Evolutionary conservation across 2,888 invertebrate genomes (phyloP), one percentile per base, ranked within the genome.

Genomic region (Nasonia oneida): DNA sequence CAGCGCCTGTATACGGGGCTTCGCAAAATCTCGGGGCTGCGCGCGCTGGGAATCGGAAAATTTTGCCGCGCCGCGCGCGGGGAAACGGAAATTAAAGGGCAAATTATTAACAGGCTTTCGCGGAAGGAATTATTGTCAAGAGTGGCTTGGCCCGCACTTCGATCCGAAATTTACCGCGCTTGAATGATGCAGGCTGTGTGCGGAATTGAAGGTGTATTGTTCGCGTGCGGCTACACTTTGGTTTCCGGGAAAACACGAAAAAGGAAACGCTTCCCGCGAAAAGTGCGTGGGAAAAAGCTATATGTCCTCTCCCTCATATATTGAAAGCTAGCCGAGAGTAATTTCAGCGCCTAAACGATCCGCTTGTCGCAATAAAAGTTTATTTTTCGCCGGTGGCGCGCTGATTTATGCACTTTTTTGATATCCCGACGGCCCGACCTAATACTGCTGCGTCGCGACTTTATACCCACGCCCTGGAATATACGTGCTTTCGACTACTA

Each of bases 291-390:
- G 42, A 42, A 42, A 42, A 42, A 42, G 42, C 42, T 10, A 42
- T 29, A 29, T 29, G 23, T 42, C 8, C 42, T 8, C 42, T 42
- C 10, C 12, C 64, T 29, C 3, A 23, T 29, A 15, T 61, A 61
- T 61, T 39, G 10, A 39, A 57, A 57, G 33, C 18, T 37, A 78
- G 3, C 18, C 33, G 76, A 23, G 57, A 23, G n/a, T 77, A 61
- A 61, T 78, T 39, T 18, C 1, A 29, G 4, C 29, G 3, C 18
- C 29, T 29, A n/a, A 61, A 77, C 64, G 47, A 15, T 47, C 33
- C 50, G 50, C 50, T 81, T 67, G 75, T 64, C 47, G 64, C 33
- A 67, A 47, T 81, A 81, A 81, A 81, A 81, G 61, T 75, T 74
- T 64, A 81, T 81, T 61, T 33, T 29, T 47, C 61, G 3, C 47